Conservation (phyloP, 1,140 invertebrate species). For the Cylas formicarius region DNA sequence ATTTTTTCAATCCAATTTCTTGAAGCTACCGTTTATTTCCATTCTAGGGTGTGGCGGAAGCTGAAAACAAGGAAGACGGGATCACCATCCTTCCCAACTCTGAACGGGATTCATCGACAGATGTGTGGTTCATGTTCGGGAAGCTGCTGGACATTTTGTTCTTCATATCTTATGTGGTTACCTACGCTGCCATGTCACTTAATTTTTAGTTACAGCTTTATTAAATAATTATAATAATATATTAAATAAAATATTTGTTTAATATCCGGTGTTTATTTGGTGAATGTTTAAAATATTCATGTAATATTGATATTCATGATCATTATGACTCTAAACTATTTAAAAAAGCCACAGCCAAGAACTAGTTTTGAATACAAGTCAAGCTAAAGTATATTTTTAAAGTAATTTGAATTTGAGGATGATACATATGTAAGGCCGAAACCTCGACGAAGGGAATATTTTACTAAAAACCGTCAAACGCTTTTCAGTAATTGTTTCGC, state of each 20-base stretch:
- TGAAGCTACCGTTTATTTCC: conserved; percentile 5
- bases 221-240: conserved; percentile 3
- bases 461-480: too few species aligned
- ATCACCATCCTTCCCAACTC: conserved; percentile 25
- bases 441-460: too few species aligned
- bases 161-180: conserved; percentile 25
- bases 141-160: conserved; percentile 32
- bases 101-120: conserved; percentile 1
- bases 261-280: background rate
- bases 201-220: conserved; percentile 2
- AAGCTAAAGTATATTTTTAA: too few species aligned
- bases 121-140: conserved; percentile 28
- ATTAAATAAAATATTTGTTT: background rate
- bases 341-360: too few species aligned
- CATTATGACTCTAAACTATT: too few species aligned
- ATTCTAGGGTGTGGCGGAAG: conserved; percentile 27
- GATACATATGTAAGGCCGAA: too few species aligned
- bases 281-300: too few species aligned
- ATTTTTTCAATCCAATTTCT: background rate
- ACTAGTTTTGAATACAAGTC: too few species aligned
- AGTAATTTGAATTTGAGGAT: too few species aligned
- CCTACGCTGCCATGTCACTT: conserved; percentile 30
- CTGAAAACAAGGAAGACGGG: conserved; percentile 31
- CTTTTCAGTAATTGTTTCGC: too few species aligned
- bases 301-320: too few species aligned